Conservation (phyloP, 2,888 invertebrate species). For the Ariolimax columbianus region DNA sequence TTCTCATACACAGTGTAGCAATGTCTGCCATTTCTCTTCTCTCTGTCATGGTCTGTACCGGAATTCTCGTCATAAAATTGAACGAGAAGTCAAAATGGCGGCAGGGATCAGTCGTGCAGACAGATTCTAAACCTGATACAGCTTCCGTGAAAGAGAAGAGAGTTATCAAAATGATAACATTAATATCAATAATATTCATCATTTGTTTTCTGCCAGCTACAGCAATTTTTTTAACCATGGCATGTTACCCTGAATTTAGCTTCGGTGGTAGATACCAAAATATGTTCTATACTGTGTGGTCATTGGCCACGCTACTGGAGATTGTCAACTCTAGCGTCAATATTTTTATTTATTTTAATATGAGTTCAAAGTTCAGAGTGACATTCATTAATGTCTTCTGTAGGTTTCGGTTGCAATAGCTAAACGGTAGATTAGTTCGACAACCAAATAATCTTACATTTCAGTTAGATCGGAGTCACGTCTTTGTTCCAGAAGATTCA, state of each 20-base stretch:
- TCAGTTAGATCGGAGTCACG: too few species aligned
- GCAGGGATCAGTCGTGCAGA: background rate
- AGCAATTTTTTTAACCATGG: slow-evolving; percentile 10
- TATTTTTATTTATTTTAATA: slow-evolving; percentile 34
- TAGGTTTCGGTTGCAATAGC: too few species aligned
- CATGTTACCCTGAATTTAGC: slow-evolving; percentile 11
- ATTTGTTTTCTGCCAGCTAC: slow-evolving; percentile 16
- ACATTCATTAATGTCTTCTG: slow-evolving; percentile 25
- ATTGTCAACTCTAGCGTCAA: slow-evolving; percentile 36
- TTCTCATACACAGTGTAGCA: slow-evolving; percentile 16
- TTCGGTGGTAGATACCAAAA: slow-evolving; percentile 25
- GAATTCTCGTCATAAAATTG: background rate
- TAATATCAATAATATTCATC: slow-evolving; percentile 27
- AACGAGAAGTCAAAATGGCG: slow-evolving; percentile 37
- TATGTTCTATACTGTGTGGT: slow-evolving; percentile 29
- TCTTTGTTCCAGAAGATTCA: too few species aligned
- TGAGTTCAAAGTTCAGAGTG: slow-evolving; percentile 34
- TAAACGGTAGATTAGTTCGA: too few species aligned
- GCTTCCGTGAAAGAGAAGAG: slow-evolving; percentile 16
- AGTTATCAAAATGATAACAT: slow-evolving; percentile 19
- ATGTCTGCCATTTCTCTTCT: slow-evolving; percentile 8
- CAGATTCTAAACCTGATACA: background rate
- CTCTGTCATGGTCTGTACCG: background rate
- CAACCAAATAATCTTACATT: too few species aligned
- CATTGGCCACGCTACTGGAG: slow-evolving; percentile 21